Conservation (phyloP, 2,113 vertebrate species). For the Pantherophis guttatus region DNA sequence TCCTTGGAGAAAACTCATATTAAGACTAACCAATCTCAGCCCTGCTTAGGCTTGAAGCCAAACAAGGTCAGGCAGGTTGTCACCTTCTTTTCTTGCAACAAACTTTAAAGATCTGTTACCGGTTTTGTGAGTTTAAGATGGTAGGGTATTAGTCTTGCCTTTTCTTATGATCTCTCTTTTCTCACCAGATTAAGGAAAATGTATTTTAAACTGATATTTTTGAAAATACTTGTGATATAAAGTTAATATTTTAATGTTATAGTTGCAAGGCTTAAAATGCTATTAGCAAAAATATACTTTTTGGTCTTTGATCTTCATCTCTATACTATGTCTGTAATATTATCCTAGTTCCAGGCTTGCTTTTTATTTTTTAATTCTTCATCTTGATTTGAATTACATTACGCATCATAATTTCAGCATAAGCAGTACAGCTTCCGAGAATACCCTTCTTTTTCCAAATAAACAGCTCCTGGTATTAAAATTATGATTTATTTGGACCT, state of each 20-base stretch:
- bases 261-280: background rate
- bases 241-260: background rate
- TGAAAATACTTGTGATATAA: background rate
- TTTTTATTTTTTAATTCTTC: background rate
- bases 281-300: background rate
- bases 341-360: background rate
- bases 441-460: background rate
- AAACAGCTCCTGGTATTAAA: background rate
- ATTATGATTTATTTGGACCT: background rate
- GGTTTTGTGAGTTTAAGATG: background rate
- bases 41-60: background rate
- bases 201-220: background rate
- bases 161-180: background rate
- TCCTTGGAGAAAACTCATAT: background rate
- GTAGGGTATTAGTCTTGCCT: background rate
- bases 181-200: background rate
- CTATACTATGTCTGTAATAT: background rate
- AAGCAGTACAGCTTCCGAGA: background rate
- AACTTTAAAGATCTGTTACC: background rate
- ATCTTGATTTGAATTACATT: background rate
- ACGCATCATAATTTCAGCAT: background rate
- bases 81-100: background rate
- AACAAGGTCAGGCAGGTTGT: background rate
- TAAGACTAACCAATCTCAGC: background rate
- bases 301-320: background rate